Base-by-base conservation (phyloP, 23 tunicate genomes). In the Phallusia fumigata region DNA sequence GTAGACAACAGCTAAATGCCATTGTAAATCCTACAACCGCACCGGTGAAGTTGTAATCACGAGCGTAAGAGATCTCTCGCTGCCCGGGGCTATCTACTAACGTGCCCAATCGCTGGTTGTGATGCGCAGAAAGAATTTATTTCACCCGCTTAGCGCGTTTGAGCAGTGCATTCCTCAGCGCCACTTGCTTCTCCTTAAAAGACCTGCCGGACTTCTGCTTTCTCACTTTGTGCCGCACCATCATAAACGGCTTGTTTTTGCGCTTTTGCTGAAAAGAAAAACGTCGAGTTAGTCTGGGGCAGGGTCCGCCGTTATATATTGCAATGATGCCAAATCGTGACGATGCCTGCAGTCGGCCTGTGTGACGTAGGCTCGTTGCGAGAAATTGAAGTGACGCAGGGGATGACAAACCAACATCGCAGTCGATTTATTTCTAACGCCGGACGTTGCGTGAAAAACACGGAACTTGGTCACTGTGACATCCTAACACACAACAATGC, bases 201-300 rank as follows among this genome's bases (percentile, higher is more conserved):
- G 93, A 87, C 34, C 90, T 84, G 35, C 93, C 89, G 0, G 91
- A 78, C 51, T 78, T 74, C 79, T 96, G 92, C 76, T 96, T 88
- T 84, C 45, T 75, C 88, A 88, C 52, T 58, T 96, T 96, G 31
- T 95, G 83, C n/a, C 89, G 82, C n/a, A 96, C 93, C 99, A 96
- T 96, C 99, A 90, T 90, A 58, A 87, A 96, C 51, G 94, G 99
- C 80, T 96, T 96, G 31, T 78, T 84, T 74, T 96, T 96, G 52
- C 81, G 72, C 79, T 96, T 96, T 85, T 82, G 85, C 98, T 90
- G 86, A 0, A 35, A 30, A 40, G 47, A 40, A 40, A 40, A 40
- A 3, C 5, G 47, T 40, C 47, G 47, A 40, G 10, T 40, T 40
- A 40, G 10, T 10, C 47, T 40, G 47, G 47, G 47, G 47, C 47